Evolutionary conservation across 2,888 invertebrate genomes (phyloP).

Genomic region (Metopia argyrocephala): DNA sequence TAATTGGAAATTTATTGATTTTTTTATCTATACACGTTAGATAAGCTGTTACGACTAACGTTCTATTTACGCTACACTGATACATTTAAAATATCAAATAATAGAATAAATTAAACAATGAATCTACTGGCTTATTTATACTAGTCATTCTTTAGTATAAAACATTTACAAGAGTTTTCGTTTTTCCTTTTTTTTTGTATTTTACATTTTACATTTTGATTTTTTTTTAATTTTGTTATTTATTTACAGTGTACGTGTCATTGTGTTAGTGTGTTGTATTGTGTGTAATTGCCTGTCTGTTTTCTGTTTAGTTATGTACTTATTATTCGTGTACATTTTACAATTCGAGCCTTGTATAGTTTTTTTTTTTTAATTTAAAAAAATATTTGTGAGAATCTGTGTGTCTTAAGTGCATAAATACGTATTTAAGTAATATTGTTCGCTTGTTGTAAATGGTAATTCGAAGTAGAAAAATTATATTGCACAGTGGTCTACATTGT

Average conservation of each 20-base stretch:
- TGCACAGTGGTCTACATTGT: constrained; percentile 2
- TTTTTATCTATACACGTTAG: constrained; percentile 61
- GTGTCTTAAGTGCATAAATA: neutral
- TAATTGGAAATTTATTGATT: constrained; percentile 73
- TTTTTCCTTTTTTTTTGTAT: neutral
- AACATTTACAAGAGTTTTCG: constrained; percentile 24
- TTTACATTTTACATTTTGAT: neutral
- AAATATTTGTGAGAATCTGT: neutral
- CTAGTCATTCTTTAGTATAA: constrained; percentile 12
- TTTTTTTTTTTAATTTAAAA: neutral
- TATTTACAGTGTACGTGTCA: neutral
- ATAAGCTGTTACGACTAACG: constrained; percentile 31
- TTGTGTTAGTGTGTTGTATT: neutral
- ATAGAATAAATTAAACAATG: constrained; percentile 67
- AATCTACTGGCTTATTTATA: constrained; percentile 15
- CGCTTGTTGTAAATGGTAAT: neutral
- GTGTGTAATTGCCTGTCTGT: constrained; percentile 7
- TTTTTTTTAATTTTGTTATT: neutral
- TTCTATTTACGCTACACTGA: constrained; percentile 40
- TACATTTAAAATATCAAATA: constrained; percentile 69
- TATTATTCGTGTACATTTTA: neutral
- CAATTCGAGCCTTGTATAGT: neutral
- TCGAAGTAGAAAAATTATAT: neutral
- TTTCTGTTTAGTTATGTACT: too few species aligned
- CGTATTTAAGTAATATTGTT: constrained; percentile 12